Percentiles rank a stretch among this genome's conserved stretches.
Evolutionary conservation across 2,797 vertebrate genomes (phyloP).

Genomic region (Echeneis naucrates): DNA sequence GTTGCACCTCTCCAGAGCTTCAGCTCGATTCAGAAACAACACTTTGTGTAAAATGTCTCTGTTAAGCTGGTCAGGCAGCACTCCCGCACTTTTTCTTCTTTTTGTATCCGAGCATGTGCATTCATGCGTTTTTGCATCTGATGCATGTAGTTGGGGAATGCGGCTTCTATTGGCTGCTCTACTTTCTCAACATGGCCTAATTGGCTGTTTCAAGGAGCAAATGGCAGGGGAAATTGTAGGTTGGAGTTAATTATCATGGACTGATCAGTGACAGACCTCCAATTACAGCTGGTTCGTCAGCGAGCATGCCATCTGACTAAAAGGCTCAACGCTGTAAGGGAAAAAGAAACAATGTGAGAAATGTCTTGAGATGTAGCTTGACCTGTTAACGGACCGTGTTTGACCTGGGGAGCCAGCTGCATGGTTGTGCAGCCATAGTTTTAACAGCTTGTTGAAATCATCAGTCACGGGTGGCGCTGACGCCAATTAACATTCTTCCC

Average conservation of each 20-base stretch:
- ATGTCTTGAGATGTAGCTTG: not conserved
- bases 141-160: slow-evolving; percentile 3
- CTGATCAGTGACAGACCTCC: slow-evolving; percentile 53
- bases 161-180: not conserved
- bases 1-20: slow-evolving; percentile 13
- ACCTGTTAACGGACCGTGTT: slow-evolving; percentile 35
- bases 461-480: slow-evolving; percentile 10
- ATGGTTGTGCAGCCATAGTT: slow-evolving; percentile 6
- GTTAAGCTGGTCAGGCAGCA: slow-evolving; percentile 36
- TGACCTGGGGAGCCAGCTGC: slow-evolving; percentile 30
- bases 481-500: slow-evolving; percentile 29
- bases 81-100: not conserved
- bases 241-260: slow-evolving; percentile 58
- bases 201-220: slow-evolving; percentile 46
- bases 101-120: not conserved
- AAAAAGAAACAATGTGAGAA: slow-evolving; percentile 16
- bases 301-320: slow-evolving; percentile 26
- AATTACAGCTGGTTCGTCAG: slow-evolving; percentile 53
- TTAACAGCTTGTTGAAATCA: slow-evolving; percentile 39
- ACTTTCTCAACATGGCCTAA: slow-evolving; percentile 34
- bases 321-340: slow-evolving; percentile 20
- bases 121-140: not conserved
- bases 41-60: no score
- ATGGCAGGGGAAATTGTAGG: slow-evolving; percentile 53
- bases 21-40: slow-evolving; percentile 57